phyloP scores from a whole-genome alignment of 2,113 vertebrate species.

The Sarotherodon lohbergeri region DNA sequence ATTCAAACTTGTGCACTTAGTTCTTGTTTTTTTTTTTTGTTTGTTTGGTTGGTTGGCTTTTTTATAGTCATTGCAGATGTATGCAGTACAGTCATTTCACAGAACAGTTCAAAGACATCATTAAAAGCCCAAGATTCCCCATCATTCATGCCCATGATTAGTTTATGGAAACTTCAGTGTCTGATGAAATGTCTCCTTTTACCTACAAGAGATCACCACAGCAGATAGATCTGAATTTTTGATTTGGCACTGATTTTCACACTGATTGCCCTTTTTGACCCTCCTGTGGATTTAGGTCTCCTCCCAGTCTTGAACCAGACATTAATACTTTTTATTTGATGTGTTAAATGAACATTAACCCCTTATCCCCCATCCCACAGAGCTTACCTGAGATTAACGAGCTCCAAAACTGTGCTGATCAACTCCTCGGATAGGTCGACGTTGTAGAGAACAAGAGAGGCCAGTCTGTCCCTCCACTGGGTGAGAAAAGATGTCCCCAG shows the following conservation, averaged over 20 bases:
- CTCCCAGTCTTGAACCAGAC: not conserved
- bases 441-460: conserved; percentile 93
- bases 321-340: not conserved
- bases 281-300: not conserved
- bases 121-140: not conserved
- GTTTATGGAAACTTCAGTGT: not conserved
- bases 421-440: conserved; percentile 93
- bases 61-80: not conserved
- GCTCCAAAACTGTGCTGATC: conserved; percentile 82
- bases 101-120: not conserved
- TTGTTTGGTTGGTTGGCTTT: not conserved
- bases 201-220: not conserved
- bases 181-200: not conserved
- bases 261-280: not conserved
- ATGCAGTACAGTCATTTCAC: accelerated
- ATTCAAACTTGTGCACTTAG: not conserved
- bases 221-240: not conserved
- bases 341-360: not conserved
- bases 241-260: not conserved
- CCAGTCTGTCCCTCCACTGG: conserved; percentile 91
- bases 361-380: not conserved
- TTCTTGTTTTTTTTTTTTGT: not conserved
- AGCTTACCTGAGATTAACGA: conserved; percentile 84
- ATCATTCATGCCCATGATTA: not conserved
- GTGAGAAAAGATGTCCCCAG: conserved; percentile 82